Conservation (phyloP, 2,113 vertebrate species). For the Serranochromis macrocephalus region DNA sequence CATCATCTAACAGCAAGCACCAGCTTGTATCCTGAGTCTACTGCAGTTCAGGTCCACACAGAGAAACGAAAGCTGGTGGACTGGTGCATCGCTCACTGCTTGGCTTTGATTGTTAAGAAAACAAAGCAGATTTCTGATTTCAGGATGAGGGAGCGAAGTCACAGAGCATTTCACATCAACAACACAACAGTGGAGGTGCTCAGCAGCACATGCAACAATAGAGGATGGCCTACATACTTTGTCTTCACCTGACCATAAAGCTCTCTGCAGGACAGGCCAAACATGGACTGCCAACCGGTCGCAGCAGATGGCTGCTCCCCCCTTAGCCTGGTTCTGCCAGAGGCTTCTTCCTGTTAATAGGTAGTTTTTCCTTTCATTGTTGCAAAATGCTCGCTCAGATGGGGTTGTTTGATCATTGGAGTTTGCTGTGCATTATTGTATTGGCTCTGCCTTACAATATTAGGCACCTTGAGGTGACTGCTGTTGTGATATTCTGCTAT, state of each 20-base stretch:
- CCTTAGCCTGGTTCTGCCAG: background rate
- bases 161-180: background rate
- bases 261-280: background rate
- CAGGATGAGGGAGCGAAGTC: background rate
- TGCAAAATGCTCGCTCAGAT: background rate
- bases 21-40: background rate
- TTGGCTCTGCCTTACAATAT: background rate
- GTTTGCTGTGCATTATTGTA: background rate
- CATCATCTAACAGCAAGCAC: background rate
- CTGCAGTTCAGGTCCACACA: background rate
- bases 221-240: background rate
- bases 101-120: background rate
- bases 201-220: background rate
- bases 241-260: background rate
- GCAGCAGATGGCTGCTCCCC: background rate
- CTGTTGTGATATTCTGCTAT: background rate
- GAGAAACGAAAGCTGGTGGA: background rate
- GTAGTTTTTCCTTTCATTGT: background rate
- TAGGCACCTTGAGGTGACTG: background rate
- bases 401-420: background rate
- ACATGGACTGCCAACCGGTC: rapidly evolving
- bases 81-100: background rate
- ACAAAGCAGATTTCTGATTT: rapidly evolving
- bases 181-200: background rate
- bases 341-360: background rate